A percentile compares a stretch with the other conserved stretches of the same genome.
Conservation (phyloP, 2,113 vertebrate species). For the Neolamprologus brichardi region DNA sequence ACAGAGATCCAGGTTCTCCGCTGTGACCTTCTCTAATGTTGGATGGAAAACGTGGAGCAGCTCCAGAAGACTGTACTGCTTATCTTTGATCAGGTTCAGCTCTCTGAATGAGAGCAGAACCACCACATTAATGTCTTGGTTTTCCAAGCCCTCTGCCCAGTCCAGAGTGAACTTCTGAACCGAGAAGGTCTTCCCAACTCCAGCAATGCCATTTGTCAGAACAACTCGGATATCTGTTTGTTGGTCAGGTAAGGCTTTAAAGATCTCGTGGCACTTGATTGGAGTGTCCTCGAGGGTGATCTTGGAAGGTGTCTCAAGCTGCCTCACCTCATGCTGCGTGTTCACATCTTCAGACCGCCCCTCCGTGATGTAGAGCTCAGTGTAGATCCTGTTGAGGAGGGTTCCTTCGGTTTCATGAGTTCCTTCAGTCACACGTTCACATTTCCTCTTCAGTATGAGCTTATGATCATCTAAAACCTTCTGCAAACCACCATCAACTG, state of each 20-base stretch:
- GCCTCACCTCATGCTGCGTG: conserved; percentile 14
- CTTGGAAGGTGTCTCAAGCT: background rate
- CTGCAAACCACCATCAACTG: background rate
- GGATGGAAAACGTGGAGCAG: background rate
- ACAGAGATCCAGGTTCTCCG: background rate
- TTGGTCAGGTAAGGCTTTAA: background rate
- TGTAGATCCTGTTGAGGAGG: background rate
- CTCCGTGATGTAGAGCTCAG: conserved; percentile 1
- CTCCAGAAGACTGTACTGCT: background rate
- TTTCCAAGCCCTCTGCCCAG: background rate
- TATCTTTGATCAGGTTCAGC: background rate
- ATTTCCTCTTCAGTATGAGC: accelerated
- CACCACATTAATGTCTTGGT: background rate
- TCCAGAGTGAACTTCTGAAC: background rate
- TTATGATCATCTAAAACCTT: background rate
- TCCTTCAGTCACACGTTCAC: background rate
- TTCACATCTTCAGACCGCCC: background rate
- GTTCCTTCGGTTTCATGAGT: background rate
- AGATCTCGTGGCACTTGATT: background rate
- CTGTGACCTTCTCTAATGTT: background rate
- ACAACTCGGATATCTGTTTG: background rate
- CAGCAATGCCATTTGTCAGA: background rate
- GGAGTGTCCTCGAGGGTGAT: background rate
- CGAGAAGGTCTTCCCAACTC: background rate
- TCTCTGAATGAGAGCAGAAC: background rate